Conservation (phyloP, 2,113 vertebrate species). For the Gavialis gangeticus region DNA sequence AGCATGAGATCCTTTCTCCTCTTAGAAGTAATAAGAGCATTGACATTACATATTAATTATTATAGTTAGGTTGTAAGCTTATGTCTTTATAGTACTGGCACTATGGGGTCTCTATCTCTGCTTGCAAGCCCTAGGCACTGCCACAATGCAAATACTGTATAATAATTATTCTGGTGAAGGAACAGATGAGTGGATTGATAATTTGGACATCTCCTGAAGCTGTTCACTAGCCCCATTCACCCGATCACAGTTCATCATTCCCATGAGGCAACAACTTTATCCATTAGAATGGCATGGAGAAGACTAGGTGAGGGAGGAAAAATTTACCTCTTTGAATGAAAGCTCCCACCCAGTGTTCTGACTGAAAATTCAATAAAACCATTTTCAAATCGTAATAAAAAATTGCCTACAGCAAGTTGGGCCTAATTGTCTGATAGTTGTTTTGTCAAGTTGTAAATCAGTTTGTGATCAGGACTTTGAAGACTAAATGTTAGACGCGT, state of each 20-base stretch:
- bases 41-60: background rate
- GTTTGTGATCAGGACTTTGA: background rate
- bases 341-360: background rate
- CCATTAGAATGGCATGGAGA: background rate
- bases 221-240: background rate
- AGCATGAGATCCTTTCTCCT: fast-evolving
- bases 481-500: background rate
- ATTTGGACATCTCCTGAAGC: background rate
- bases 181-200: background rate
- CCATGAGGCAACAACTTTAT: background rate
- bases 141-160: fast-evolving
- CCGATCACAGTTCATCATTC: background rate
- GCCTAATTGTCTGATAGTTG: background rate
- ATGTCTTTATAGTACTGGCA: background rate
- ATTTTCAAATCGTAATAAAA: background rate
- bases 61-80: background rate
- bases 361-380: background rate
- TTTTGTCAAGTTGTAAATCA: background rate
- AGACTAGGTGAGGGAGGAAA: background rate
- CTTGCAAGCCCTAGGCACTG: background rate
- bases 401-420: background rate
- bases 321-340: background rate
- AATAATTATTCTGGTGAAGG: background rate
- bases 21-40: background rate
- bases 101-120: background rate